Conservation (phyloP, 2,888 invertebrate species). For the Agrotis clavis region DNA sequence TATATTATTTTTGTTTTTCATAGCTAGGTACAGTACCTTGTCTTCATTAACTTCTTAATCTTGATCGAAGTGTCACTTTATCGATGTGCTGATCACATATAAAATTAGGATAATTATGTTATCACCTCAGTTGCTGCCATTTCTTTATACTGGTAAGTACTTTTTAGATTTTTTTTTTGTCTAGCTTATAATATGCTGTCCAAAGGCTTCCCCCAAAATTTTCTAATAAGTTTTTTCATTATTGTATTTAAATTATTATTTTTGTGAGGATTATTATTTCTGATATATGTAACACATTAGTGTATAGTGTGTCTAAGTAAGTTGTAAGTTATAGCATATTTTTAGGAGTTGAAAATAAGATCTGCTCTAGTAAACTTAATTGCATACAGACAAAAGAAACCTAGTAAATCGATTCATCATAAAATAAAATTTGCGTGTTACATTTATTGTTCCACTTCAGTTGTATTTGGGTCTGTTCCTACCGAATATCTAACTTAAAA, state of each 20-base stretch:
- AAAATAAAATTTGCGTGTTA: too few relatives aligned
- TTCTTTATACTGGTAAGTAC: conserved; percentile 54
- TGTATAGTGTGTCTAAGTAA: too few relatives aligned
- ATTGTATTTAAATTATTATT: neutral
- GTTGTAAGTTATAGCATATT: neutral
- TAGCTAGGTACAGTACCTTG: conserved; percentile 17
- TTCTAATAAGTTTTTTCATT: too few relatives aligned
- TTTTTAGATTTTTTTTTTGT: neutral
- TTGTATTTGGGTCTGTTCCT: too few relatives aligned
- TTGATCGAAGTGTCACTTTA: conserved; percentile 37
- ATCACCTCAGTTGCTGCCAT: conserved; percentile 40
- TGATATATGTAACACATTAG: too few relatives aligned
- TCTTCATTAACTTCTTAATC: conserved; percentile 32
- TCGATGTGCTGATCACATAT: conserved; percentile 52
- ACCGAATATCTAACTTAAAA: too few relatives aligned
- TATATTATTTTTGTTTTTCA: conserved; percentile 14
- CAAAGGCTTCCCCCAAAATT: too few relatives aligned
- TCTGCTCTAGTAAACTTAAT: neutral
- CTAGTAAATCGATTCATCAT: neutral
- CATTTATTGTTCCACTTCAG: too few relatives aligned
- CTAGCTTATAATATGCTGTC: too few relatives aligned
- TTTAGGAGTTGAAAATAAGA: neutral
- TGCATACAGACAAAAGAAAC: neutral
- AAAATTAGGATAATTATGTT: conserved; percentile 51
- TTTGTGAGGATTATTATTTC: neutral